These are phyloP conservation scores for Copidosoma floridanum DNA, from an alignment of 1,140 invertebrate species.

Conservation along the genomic window DNA sequence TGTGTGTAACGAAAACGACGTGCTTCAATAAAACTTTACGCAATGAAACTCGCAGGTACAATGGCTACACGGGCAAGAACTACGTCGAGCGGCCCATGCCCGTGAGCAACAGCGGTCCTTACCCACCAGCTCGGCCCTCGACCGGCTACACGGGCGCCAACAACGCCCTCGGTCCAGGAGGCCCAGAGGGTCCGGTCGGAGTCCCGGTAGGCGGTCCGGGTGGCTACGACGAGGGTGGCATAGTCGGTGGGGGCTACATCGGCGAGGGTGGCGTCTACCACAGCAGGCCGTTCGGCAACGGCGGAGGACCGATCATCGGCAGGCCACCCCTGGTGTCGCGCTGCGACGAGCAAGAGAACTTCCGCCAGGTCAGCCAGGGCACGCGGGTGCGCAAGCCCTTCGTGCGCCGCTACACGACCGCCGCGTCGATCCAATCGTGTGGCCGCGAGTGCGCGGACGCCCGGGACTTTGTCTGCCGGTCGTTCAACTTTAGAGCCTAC, in stretches of 20 bases:
- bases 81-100: constrained; percentile 41
- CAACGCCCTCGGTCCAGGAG: constrained; percentile 47
- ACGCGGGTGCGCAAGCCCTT: constrained; percentile 76
- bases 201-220: too few relatives aligned
- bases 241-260: constrained; percentile 50
- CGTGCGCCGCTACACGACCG: constrained; percentile 71
- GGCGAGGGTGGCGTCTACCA: constrained; percentile 52
- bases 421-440: constrained; percentile 72
- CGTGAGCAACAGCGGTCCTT: constrained; percentile 41
- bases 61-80: constrained; percentile 39
- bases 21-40: too few relatives aligned
- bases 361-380: constrained; percentile 74
- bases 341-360: constrained; percentile 77
- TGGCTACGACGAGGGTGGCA: constrained; percentile 46
- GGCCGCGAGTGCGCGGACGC: constrained; percentile 80
- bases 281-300: constrained; percentile 37
- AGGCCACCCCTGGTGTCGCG: constrained; percentile 55
- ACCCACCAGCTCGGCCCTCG: constrained; percentile 34
- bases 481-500: constrained; percentile 76
- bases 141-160: constrained; percentile 37
- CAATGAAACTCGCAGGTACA: too few relatives aligned
- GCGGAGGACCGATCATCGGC: constrained; percentile 51
- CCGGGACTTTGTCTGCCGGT: constrained; percentile 79
- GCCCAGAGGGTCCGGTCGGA: too few relatives aligned
- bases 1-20: too few relatives aligned